Conservation (phyloP, 2,888 invertebrate species). For the Nipponacmea schrenckii region DNA sequence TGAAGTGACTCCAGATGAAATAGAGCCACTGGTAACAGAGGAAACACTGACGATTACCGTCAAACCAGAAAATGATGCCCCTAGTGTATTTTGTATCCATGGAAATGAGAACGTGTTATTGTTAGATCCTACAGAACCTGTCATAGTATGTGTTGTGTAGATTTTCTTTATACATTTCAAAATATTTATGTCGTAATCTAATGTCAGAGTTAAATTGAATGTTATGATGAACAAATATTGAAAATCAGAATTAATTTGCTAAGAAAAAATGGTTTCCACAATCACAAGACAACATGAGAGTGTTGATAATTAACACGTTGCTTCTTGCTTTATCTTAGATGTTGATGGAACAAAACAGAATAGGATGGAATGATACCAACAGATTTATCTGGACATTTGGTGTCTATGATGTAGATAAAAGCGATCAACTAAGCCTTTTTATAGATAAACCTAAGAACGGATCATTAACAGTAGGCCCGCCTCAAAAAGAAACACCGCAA, state of each 20-base stretch:
- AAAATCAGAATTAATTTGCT: too few species aligned
- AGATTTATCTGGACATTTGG: not conserved
- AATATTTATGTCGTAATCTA: too few species aligned
- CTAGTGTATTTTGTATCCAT: conserved; percentile 29
- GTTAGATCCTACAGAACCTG: conserved; percentile 34
- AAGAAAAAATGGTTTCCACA: too few species aligned
- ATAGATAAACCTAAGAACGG: conserved; percentile 3
- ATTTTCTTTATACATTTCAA: too few species aligned
- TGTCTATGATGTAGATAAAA: conserved; percentile 15
- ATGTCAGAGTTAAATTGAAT: too few species aligned
- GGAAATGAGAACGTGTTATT: conserved; percentile 25
- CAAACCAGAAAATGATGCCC: conserved; percentile 33
- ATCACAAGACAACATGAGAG: too few species aligned
- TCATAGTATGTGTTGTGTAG: conserved; percentile 32
- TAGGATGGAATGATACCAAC: not conserved
- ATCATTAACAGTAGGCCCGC: not conserved
- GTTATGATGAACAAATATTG: too few species aligned
- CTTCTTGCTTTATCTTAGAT: conserved; percentile 7
- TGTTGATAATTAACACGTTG: too few species aligned
- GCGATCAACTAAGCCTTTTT: conserved; percentile 9
- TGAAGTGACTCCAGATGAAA: conserved; percentile 33
- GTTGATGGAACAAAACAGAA: conserved; percentile 13
- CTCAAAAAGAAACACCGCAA: not conserved
- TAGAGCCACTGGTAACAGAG: too few species aligned
- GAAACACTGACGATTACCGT: conserved; percentile 30